Base-by-base conservation (phyloP, 2,888 invertebrate genomes). In the Nipponacmea schrenckii region DNA sequence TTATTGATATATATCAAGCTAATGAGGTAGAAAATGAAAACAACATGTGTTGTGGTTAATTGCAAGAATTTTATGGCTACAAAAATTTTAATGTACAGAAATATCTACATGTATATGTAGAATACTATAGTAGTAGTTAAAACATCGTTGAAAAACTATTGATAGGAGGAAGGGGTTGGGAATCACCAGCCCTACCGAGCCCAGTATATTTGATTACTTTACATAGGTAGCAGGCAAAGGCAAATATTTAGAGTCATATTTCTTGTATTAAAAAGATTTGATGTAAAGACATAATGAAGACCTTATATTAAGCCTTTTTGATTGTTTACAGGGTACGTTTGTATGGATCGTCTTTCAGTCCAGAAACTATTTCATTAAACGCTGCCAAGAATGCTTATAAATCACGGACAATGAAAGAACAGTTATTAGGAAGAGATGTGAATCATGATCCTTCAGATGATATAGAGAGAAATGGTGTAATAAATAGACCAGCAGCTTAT, bases 321-420 rank as follows among this genome's bases (percentile, higher is more conserved):
- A 24, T 56, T 64, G 31, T 48, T 75, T 78, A 44, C 78, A 84
- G 85, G 75, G 79, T 81, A 17, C 75, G 79, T n/a, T 68, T 80
- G 48, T 76, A 72, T 50, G 81, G 81, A 8, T 75, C 79, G 2
- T 74, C 76, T 26, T 85, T 80, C 71, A 82, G 80, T 67, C 84
- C 85, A 48, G 85, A 86, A 68, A 80, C 81, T 31, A 75, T 84
- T 8, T 83, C 84, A 1, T 74, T 85, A 26, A 83, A 80, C 69
- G 76, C 80, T 15, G 78, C 77, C 70, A 15, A 73, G 71, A 67
- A 70, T 46, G 56, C 69, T 64, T 65, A 78, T 69, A 56, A 77
- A 66, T 72, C 77, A 24, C 78, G 82, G 14, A 83, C 80, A 14
- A 86, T 86, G 86, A 87, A 87, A 69, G 84, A 87, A 70, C 86